Evolutionary conservation across 2,113 vertebrate species (phyloP).

Genomic region (Procavia capensis): DNA sequence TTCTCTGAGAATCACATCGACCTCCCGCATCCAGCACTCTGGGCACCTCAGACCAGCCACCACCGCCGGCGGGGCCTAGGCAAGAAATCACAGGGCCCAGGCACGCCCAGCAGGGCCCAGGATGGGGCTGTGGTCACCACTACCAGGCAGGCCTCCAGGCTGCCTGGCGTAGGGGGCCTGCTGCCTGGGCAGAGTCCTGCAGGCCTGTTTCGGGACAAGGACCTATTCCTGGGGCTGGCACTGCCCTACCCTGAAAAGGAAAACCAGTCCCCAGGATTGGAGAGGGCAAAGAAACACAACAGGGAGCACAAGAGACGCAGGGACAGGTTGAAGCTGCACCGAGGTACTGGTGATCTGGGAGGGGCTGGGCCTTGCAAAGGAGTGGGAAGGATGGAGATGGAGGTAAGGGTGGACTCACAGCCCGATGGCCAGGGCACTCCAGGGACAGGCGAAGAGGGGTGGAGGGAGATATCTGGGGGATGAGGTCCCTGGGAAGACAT

Average conservation of each 20-base stretch:
- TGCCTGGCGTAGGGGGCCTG: constrained; percentile 84
- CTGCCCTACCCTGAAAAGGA: constrained; percentile 83
- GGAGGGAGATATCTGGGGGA: not conserved
- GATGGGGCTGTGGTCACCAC: not conserved
- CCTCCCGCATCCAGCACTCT: constrained; percentile 85
- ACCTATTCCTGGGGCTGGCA: constrained; percentile 82
- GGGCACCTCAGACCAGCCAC: constrained; percentile 81
- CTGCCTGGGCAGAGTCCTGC: constrained; percentile 79
- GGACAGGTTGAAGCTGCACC: constrained; percentile 85
- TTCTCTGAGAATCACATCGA: constrained; percentile 83
- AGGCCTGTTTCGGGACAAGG: constrained; percentile 84
- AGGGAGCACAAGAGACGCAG: constrained; percentile 91
- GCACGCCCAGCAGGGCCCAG: constrained; percentile 73
- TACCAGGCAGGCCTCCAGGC: constrained; percentile 85
- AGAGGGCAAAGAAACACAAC: constrained; percentile 89
- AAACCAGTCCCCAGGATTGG: constrained; percentile 86
- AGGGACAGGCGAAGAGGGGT: not conserved
- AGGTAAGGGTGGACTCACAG: not conserved
- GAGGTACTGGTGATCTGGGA: constrained; percentile 80
- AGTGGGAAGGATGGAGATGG: accelerated
- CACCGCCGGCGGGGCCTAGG: constrained; percentile 81
- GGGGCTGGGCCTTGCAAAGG: not conserved
- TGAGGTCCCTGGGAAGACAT: not conserved
- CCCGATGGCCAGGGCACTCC: not conserved
- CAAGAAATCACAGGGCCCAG: constrained; percentile 81